Evolutionary conservation across 2,113 vertebrate genomes (phyloP), one percentile per base, ranked within the genome.

Genomic region (Cyphomyrus plagiostoma): DNA sequence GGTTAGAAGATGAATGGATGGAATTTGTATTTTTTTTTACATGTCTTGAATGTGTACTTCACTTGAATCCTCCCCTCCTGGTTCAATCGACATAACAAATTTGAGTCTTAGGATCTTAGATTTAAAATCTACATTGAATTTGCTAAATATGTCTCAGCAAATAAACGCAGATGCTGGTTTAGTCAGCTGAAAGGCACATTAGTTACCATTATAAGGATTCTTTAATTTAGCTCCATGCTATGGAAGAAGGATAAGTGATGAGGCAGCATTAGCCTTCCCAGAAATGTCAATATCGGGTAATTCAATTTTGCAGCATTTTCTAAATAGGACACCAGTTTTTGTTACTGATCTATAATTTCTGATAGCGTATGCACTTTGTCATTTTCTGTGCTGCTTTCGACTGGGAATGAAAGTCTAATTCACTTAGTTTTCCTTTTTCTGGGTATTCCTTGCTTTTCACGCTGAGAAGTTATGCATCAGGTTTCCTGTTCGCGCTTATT

Each of bases 231-330:
- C 80, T 62, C 83, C 74, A 19, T 58, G 70, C 42, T 58, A 58
- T 77, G 50, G 48, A 66, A 80, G 21, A 19, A 74, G 85, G 85
- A 30, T 42, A 87, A 30, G 21, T 80, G 85, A 88, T 56, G 15
- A 45, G 84, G 50, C n/a, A 58, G 19, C 45, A 82, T 83, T 26
- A 80, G 19, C 70, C 39, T 83, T 88, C 86, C 70, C 66, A 62
- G 30, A 74, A 80, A 56, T 83, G 53, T 90, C 48, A 52, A 88
- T 90, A 35, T 39, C 15, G 17, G 35, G 42, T 82, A 90, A 90
- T 88, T 88, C 11, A 82, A 90, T 90, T 90, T 82, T 39, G 9
- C 35, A 66, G 86, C 86, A 88, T 90, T 88, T 80, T 86, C 49
- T 46, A 50, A 80, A 74, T 30, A 26, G 70, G 86, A 88, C 58